Evolutionary conservation across 2,888 invertebrate species (phyloP), one percentile per base, ranked within the genome.

Genomic region (Myopa testacea): DNA sequence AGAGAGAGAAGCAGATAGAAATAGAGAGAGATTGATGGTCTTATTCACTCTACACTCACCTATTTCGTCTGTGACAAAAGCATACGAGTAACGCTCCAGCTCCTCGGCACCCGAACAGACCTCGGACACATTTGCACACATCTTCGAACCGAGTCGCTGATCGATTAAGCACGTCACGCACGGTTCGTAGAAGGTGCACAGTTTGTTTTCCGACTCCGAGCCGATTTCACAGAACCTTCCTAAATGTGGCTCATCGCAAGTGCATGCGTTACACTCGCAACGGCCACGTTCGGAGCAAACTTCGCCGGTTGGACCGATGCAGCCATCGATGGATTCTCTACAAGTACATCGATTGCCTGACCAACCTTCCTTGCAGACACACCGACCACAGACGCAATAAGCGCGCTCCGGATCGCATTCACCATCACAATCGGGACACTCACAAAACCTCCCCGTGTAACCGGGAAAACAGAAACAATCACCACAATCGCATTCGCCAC

Each of bases 401-500:
- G 96, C 96, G 38, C 92, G 92, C 1, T 92, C 92, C 0, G 91
- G 91, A 80, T 94, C 92, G 19, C 92, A 92, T 83, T 92, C 92
- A 75, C 90, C 90, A 73, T 90, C 81, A 81, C 94, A 94, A 1
- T 90, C 89, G 62, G 90, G 89, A 84, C 93, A 93, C 86, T 94
- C 92, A 83, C 94, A 94, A 85, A 89, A 93, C 37, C 90, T 88
- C 19, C 94, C 93, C 73, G 84, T 90, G 82, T 88, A 92, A 1
- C 92, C 93, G 0, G 84, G 82, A 84, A 93, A 92, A 85, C 96
- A 96, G 38, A 89, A 88, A 86, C 96, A 97, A 78, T 89, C 89
- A 52, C 95, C 95, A 85, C 96, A 97, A 67, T 92, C 90, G 86
- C 97, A 97, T 81, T 93, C 92, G 0, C 97, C 97, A 6, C 92